Base-by-base conservation (phyloP, 1,140 invertebrate genomes). In the Eurosta solidaginis region DNA sequence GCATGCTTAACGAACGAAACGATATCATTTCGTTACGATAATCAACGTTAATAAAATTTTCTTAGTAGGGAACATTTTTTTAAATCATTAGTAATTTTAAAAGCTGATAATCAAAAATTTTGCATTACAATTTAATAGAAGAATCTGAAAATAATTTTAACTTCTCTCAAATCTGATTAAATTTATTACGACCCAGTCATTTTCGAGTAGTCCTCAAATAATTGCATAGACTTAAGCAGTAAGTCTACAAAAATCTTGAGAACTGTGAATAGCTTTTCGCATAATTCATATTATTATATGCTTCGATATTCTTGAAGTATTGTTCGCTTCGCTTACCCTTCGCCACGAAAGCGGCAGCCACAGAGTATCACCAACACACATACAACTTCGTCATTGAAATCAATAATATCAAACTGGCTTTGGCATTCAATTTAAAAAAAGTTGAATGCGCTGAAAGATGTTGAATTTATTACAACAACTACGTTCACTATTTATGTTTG, bases 341-440 rank as follows among this genome's bases (percentile, higher is more conserved):
- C 59, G 0, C 22, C 20, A n/a, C 3, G 36, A 1, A 7, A n/a
- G 33, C 17, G 6, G 29, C n/a, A 7, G n/a, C 6, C 40, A 33
- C 33, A 68, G 14, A 40, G 7, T 3, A 40, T 59, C 27, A 59
- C 10, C 17, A 29, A 9, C 45, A 47, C n/a, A n/a, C n/a, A 47
- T 12, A n/a, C 45, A 47, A 14, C n/a, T 47, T 12, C n/a, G 45
- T 36, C 59, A 68, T 68, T 68, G 59, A 68, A 68, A 68, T 68
- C 59, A 68, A 68, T 68, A 33, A 68, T 40, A 40, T 68, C 33
- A 14, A 68, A 68, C 59, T 68, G 59, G 59, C 59, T 68, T 68
- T 68, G 59, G 59, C 59, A 68, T 68, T 68, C 59, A 68, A 68
- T 68, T 68, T 68, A 68, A 20, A n/a, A 14, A 17, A 40, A 52